phyloP scores from a whole-genome alignment of 1,140 invertebrate genomes.

The Atopsyche davidsoni region DNA sequence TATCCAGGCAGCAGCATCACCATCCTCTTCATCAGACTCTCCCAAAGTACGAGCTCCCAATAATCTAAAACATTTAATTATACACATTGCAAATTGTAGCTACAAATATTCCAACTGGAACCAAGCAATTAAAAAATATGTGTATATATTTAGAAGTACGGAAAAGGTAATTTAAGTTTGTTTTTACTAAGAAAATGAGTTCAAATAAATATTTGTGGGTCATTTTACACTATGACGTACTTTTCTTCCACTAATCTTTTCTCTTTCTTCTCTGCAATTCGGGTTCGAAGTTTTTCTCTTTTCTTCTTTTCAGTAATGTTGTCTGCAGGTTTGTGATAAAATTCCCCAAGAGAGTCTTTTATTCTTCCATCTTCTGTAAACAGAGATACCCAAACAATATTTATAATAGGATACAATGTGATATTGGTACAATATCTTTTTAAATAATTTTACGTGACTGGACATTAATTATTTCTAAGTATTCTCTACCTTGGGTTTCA shows the following conservation, averaged over 20 bases:
- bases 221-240: slow-evolving; percentile 30
- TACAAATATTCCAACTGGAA: slow-evolving; percentile 16
- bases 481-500: slow-evolving; percentile 32
- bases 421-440: too few relatives aligned
- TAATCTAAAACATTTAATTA: too few relatives aligned
- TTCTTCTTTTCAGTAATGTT: slow-evolving; percentile 72
- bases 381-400: background rate
- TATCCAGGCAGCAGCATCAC: slow-evolving; percentile 74
- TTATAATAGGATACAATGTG: too few relatives aligned
- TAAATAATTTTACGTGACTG: too few relatives aligned
- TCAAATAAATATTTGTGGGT: too few relatives aligned
- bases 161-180: too few relatives aligned
- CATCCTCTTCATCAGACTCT: slow-evolving; percentile 65
- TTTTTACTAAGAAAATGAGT: too few relatives aligned
- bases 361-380: slow-evolving; percentile 44
- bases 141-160: too few relatives aligned
- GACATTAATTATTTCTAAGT: too few relatives aligned
- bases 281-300: slow-evolving; percentile 78
- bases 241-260: slow-evolving; percentile 75
- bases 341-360: slow-evolving; percentile 82
- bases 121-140: too few relatives aligned
- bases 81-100: background rate
- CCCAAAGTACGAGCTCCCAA: slow-evolving; percentile 48
- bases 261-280: slow-evolving; percentile 68
- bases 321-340: slow-evolving; percentile 86